A percentile compares a stretch with the other conserved stretches of the same genome.
phyloP scores from a whole-genome alignment of 2,797 vertebrate genomes.

The Notoglanidium macrostoma region DNA sequence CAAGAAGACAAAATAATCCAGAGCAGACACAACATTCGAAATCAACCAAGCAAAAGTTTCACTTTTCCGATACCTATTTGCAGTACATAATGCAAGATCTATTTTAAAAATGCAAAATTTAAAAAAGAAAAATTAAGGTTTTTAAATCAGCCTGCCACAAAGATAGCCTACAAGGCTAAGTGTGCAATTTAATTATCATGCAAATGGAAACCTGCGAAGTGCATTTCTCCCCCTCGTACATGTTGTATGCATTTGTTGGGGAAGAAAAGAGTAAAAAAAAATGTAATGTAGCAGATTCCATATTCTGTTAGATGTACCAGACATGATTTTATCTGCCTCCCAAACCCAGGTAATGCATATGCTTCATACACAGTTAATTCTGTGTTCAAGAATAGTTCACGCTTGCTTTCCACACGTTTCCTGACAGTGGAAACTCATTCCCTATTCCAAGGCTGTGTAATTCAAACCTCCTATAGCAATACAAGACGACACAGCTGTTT shows the following conservation, averaged over 20 bases:
- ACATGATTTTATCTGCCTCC: not conserved
- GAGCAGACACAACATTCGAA: not conserved
- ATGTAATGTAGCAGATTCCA: not conserved
- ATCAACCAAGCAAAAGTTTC: not conserved
- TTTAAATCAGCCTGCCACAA: not conserved
- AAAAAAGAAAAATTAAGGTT: not conserved
- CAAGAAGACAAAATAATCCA: not conserved
- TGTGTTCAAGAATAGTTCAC: not conserved
- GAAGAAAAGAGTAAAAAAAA: not conserved
- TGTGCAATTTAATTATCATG: not conserved
- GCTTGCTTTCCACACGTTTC: not conserved
- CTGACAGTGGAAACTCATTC: not conserved
- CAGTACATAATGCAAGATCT: not conserved
- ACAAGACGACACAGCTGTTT: conserved; percentile 12
- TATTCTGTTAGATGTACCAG: not conserved
- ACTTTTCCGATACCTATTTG: not conserved
- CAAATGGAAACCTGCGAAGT: not conserved
- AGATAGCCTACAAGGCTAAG: not conserved
- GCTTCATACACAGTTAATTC: not conserved
- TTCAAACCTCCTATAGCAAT: not conserved
- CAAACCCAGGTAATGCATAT: not conserved
- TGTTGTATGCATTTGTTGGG: not conserved
- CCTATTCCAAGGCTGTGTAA: not conserved
- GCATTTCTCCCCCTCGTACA: not conserved
- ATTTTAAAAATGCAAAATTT: not conserved